phyloP scores from a whole-genome alignment of 2,113 vertebrate genomes.

The Spea bombifrons region DNA sequence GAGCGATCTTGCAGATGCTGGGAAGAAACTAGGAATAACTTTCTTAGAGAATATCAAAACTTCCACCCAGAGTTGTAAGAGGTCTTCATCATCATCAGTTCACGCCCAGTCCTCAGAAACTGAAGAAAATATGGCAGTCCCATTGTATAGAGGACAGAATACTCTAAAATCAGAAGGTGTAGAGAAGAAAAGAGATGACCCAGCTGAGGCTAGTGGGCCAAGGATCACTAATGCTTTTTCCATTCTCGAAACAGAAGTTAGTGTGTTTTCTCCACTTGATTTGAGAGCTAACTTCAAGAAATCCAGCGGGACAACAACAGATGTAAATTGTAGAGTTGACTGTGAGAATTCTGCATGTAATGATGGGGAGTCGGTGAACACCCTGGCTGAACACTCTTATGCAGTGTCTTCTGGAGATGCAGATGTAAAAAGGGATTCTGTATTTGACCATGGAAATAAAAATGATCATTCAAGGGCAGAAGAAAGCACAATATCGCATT shows the following conservation, averaged over 20 bases:
- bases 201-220: slow-evolving; percentile 79
- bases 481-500: slow-evolving; percentile 48
- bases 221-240: slow-evolving; percentile 97
- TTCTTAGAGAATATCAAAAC: slow-evolving; percentile 83
- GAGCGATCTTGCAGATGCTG: slow-evolving; percentile 81
- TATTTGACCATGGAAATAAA: slow-evolving; percentile 48
- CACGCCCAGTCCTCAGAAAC: slow-evolving; percentile 38
- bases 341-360: slow-evolving; percentile 59
- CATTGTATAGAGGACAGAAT: slow-evolving; percentile 16
- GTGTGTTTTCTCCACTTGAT: slow-evolving; percentile 84
- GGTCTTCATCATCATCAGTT: slow-evolving; percentile 38
- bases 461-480: slow-evolving; percentile 48
- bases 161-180: slow-evolving; percentile 63
- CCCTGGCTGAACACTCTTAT: slow-evolving; percentile 90
- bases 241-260: slow-evolving; percentile 84
- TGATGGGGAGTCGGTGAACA: slow-evolving; percentile 76
- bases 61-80: slow-evolving; percentile 52
- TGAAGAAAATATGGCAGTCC: slow-evolving; percentile 36
- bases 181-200: slow-evolving; percentile 76
- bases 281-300: slow-evolving; percentile 76
- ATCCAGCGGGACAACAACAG: slow-evolving; percentile 65
- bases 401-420: slow-evolving; percentile 73
- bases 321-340: slow-evolving; percentile 58
- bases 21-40: slow-evolving; percentile 91
- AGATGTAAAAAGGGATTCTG: slow-evolving; percentile 57